These are phyloP conservation scores for Macrophya alboannulata DNA, from an alignment of 2,888 invertebrate species.

Conservation along the genomic window DNA sequence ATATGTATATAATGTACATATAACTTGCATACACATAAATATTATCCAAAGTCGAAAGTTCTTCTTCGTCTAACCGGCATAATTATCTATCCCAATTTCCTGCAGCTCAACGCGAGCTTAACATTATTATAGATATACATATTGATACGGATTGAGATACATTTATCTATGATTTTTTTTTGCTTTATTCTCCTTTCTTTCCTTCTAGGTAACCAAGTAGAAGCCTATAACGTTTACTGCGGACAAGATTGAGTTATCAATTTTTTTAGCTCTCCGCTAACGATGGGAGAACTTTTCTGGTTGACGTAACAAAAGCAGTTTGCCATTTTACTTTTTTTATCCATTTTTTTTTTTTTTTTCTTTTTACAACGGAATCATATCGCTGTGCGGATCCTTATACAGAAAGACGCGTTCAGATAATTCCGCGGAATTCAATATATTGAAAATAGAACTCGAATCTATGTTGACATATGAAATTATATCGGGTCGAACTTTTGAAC, in stretches of 20 bases:
- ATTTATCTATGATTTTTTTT: not conserved
- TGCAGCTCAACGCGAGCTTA: not conserved
- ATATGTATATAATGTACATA: not conserved
- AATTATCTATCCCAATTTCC: not conserved
- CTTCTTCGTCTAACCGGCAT: not conserved
- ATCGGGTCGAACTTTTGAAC: not conserved
- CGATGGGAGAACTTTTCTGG: too few relatives aligned
- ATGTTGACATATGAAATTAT: too few relatives aligned
- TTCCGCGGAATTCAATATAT: too few relatives aligned
- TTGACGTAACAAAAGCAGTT: too few relatives aligned
- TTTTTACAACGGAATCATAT: too few relatives aligned
- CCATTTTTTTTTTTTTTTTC: too few relatives aligned
- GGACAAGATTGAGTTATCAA: not conserved
- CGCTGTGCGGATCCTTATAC: too few relatives aligned
- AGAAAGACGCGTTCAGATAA: too few relatives aligned
- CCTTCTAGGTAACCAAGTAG: not conserved
- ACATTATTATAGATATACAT: not conserved
- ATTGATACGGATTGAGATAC: not conserved
- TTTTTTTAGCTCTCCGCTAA: too few relatives aligned
- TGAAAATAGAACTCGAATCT: too few relatives aligned
- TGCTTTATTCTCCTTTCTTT: not conserved
- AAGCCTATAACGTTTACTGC: not conserved
- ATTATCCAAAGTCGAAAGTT: conserved; percentile 29
- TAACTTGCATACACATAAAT: not conserved
- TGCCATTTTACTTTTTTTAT: too few relatives aligned